Conservation (phyloP, 2,797 vertebrate species). For the Rhinophrynus dorsalis region DNA sequence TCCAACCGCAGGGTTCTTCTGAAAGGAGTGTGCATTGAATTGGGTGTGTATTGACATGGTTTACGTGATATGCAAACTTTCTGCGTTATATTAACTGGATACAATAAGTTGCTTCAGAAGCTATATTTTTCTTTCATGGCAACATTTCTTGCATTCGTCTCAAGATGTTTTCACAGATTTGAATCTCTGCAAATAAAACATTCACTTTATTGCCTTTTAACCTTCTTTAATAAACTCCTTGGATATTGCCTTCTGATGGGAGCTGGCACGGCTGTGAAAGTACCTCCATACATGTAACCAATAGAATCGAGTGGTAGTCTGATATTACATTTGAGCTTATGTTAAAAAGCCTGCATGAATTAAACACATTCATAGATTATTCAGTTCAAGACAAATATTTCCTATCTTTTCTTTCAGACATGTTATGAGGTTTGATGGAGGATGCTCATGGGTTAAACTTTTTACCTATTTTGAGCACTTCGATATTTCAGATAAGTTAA, state of each 20-base stretch:
- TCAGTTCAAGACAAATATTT: too few relatives aligned
- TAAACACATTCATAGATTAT: too few relatives aligned
- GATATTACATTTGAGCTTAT: too few relatives aligned
- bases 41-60: not conserved
- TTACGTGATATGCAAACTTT: constrained; percentile 2
- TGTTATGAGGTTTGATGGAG: too few relatives aligned
- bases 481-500: too few relatives aligned
- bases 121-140: not conserved
- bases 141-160: not conserved
- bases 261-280: not conserved
- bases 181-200: not conserved
- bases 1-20: not conserved
- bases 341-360: constrained; percentile 2
- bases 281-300: not conserved
- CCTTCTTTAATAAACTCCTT: not conserved
- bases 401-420: too few relatives aligned
- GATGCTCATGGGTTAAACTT: too few relatives aligned
- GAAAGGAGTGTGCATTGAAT: too few relatives aligned
- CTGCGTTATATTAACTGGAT: not conserved
- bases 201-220: not conserved
- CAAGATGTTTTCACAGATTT: not conserved
- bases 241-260: not conserved
- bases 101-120: not conserved
- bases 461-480: too few relatives aligned
- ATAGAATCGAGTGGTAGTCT: too few relatives aligned